Percentiles rank a stretch among this genome's conserved stretches.
Evolutionary conservation across 2,113 vertebrate species (phyloP).

Genomic region (Microcebus griseorufus): DNA sequence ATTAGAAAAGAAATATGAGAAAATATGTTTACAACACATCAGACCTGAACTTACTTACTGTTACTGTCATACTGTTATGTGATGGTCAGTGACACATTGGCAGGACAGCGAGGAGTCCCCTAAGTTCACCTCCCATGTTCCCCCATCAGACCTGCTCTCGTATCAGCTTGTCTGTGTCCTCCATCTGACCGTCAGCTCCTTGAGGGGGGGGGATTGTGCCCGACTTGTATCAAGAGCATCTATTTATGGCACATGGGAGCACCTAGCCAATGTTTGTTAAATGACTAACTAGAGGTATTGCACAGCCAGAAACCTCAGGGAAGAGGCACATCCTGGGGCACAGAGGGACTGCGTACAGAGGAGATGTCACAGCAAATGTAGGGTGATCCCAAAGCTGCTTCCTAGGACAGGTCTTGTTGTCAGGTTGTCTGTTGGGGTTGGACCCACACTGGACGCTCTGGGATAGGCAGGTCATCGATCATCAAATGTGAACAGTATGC

Average conservation of each 20-base stretch:
- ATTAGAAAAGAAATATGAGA: background rate
- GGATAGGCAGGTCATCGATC: background rate
- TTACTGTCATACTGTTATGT: accelerated
- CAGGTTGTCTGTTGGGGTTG: background rate
- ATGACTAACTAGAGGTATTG: background rate
- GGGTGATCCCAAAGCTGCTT: background rate
- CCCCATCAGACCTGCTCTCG: background rate
- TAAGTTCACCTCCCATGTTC: accelerated
- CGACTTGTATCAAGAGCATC: accelerated
- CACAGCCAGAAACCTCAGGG: no score
- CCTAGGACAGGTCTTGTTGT: background rate
- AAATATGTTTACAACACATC: background rate
- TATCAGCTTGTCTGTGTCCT: background rate
- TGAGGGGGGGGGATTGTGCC: background rate
- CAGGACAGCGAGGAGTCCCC: background rate
- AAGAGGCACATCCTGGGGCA: no score
- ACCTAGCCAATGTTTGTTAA: background rate
- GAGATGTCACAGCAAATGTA: background rate
- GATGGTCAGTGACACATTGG: background rate
- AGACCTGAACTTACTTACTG: background rate
- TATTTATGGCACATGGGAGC: no score
- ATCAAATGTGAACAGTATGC: background rate
- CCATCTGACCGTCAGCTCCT: background rate
- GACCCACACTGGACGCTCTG: background rate
- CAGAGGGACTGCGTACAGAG: background rate